Conservation (phyloP, 2,797 vertebrate genomes). For the Sphenopsis melanotis region DNA sequence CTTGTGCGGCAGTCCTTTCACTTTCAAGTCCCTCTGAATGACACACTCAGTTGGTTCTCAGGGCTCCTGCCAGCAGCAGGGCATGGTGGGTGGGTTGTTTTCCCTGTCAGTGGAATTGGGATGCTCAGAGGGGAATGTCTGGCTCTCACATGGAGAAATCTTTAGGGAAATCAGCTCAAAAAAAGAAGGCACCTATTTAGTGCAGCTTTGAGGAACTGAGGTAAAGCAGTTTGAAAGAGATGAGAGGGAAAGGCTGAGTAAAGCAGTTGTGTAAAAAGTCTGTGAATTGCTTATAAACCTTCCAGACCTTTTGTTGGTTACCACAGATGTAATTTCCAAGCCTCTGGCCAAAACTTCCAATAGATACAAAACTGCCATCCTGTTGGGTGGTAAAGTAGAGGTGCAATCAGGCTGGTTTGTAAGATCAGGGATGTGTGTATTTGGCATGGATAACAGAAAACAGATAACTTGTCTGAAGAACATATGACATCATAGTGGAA, state of each 20-base stretch:
- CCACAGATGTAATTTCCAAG: neutral
- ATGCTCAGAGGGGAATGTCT: neutral
- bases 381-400: neutral
- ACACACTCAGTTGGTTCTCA: neutral
- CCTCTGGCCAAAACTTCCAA: neutral
- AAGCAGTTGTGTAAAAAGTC: neutral
- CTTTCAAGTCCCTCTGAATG: neutral
- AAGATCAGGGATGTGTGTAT: neutral
- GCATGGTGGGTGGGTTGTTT: neutral
- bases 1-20: neutral
- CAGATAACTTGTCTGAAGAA: neutral
- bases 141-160: neutral
- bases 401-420: neutral
- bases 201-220: neutral
- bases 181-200: neutral
- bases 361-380: neutral
- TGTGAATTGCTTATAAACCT: neutral
- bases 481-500: neutral
- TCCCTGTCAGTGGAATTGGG: neutral
- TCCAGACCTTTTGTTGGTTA: neutral
- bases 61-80: neutral
- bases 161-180: neutral
- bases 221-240: neutral
- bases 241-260: neutral
- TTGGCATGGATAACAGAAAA: neutral